Conservation (phyloP, 2,113 vertebrate genomes). For the Syngnathus scovelli region DNA sequence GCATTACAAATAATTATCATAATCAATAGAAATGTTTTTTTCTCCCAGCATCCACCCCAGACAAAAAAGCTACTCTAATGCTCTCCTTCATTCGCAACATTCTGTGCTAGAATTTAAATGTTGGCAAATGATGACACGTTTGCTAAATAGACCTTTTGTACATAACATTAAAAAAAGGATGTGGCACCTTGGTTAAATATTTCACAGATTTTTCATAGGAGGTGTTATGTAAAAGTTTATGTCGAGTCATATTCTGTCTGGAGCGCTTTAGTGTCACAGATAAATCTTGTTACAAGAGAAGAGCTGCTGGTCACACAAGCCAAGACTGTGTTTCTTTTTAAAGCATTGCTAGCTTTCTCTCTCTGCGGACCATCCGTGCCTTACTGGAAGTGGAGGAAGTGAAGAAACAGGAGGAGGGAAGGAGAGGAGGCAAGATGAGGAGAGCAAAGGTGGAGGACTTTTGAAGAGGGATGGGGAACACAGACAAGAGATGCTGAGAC, state of each 20-base stretch:
- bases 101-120: slow-evolving; percentile 8
- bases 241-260: slow-evolving; percentile 21
- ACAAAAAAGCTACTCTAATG: not conserved
- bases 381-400: slow-evolving; percentile 56
- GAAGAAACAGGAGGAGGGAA: slow-evolving; percentile 31
- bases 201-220: not conserved
- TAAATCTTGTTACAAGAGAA: slow-evolving; percentile 27
- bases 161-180: slow-evolving; percentile 20
- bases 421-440: slow-evolving; percentile 15
- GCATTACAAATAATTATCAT: too few relatives aligned
- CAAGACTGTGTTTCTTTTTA: slow-evolving; percentile 50
- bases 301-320: slow-evolving; percentile 49
- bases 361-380: slow-evolving; percentile 17
- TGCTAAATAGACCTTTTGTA: slow-evolving; percentile 28
- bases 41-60: not conserved
- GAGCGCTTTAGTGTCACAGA: slow-evolving; percentile 24
- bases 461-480: slow-evolving; percentile 10
- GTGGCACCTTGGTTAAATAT: slow-evolving; percentile 10
- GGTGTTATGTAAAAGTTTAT: not conserved
- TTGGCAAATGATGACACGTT: slow-evolving; percentile 24
- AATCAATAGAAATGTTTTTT: not conserved
- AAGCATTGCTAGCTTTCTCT: slow-evolving; percentile 24
- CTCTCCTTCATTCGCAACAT: not conserved
- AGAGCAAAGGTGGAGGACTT: slow-evolving; percentile 5
- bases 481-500: slow-evolving; percentile 3